Percentiles rank a stretch among this genome's conserved stretches.
Evolutionary conservation across 2,113 vertebrate species (phyloP).

Genomic region (Dicrurus megarhynchus): DNA sequence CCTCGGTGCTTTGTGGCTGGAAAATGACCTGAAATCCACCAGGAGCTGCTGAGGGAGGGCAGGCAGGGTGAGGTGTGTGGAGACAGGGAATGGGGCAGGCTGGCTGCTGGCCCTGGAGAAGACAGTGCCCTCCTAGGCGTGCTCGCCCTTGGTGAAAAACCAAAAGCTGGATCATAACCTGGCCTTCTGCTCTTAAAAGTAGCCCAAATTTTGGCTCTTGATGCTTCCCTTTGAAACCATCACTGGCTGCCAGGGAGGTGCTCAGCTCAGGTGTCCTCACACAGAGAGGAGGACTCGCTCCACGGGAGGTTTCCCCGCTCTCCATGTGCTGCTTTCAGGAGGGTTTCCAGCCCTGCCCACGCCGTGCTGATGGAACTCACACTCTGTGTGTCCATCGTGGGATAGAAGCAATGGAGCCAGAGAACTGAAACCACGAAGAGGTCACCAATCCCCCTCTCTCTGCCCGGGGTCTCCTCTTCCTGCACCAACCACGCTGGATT

Average conservation of each 20-base stretch:
- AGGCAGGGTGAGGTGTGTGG: not conserved
- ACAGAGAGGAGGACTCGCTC: no score
- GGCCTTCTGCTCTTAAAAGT: not conserved
- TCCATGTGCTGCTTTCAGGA: not conserved
- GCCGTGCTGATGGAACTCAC: not conserved
- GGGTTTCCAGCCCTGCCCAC: not conserved
- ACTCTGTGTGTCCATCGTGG: accelerated
- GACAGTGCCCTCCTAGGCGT: not conserved
- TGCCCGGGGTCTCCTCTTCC: not conserved
- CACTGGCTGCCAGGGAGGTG: not conserved
- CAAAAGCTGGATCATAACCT: not conserved
- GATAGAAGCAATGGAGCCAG: not conserved
- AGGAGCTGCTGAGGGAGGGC: not conserved
- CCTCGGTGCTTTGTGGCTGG: not conserved
- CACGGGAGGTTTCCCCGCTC: accelerated
- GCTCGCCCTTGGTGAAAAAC: not conserved
- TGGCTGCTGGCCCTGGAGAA: not conserved
- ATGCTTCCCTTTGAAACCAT: not conserved
- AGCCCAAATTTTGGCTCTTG: not conserved
- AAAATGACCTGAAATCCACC: not conserved
- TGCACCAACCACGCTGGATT: accelerated
- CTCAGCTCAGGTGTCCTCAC: not conserved
- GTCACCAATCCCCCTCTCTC: not conserved
- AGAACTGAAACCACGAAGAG: not conserved
- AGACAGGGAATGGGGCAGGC: not conserved